Evolutionary conservation across 2,113 vertebrate species (phyloP).

Genomic region (Chaenogobius annularis): DNA sequence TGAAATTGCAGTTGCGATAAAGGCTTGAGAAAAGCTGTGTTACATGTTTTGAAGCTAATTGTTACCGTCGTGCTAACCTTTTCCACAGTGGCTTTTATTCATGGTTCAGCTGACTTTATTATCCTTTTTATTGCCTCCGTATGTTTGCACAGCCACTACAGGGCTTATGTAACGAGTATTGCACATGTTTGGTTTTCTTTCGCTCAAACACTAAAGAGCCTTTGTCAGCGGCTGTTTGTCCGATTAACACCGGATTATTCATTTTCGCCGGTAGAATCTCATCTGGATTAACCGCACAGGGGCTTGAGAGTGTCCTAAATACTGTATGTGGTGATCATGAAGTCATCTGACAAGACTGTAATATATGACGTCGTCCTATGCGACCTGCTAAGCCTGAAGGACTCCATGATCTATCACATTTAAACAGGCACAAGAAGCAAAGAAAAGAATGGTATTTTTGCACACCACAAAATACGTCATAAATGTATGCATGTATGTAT

Average conservation of each 20-base stretch:
- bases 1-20: no score
- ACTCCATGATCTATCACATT: no score
- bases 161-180: not conserved
- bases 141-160: conserved; percentile 8
- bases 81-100: not conserved
- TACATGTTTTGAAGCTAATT: no score
- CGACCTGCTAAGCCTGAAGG: no score
- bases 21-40: no score
- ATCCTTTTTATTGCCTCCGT: not conserved
- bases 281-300: not conserved
- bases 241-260: not conserved
- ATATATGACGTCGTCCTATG: no score
- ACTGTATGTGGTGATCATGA: not conserved
- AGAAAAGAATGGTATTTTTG: no score
- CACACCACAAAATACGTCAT: no score
- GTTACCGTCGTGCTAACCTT: no score
- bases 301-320: not conserved
- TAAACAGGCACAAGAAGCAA: no score
- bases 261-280: not conserved
- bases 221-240: not conserved
- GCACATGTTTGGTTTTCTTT: not conserved
- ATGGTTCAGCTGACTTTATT: not conserved
- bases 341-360: not conserved
- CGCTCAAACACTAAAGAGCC: not conserved
- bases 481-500: no score